Evolutionary conservation across 2,797 vertebrate genomes (phyloP).

Genomic region (Odontamblyopus rebecca): DNA sequence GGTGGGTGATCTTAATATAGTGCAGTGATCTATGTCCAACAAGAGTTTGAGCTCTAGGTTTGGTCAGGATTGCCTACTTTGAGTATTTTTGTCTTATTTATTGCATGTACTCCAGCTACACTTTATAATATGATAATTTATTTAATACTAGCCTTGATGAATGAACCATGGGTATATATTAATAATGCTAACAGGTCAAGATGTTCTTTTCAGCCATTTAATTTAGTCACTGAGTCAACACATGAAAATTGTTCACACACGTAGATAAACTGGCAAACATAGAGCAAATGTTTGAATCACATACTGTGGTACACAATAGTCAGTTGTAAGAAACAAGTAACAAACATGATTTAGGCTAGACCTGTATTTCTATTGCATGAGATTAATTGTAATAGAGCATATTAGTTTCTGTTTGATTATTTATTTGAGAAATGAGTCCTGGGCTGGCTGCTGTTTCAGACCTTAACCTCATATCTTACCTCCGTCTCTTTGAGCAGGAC

Average conservation of each 20-base stretch:
- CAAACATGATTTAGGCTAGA: not conserved
- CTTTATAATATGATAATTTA: no score
- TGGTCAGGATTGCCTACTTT: not conserved
- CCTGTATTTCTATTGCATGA: not conserved
- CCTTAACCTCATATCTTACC: conserved; percentile 33
- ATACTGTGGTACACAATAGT: not conserved
- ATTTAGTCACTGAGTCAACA: no score
- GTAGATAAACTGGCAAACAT: not conserved
- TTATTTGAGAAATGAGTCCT: conserved; percentile 15
- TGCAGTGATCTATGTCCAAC: not conserved
- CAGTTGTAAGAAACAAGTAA: not conserved
- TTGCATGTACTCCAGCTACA: not conserved
- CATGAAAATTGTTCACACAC: not conserved
- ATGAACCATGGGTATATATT: no score
- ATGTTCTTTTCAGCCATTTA: no score
- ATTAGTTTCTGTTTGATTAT: not conserved
- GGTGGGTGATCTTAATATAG: not conserved
- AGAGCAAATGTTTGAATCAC: no score
- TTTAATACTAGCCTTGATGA: no score
- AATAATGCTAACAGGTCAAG: not conserved
- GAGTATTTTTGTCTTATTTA: no score
- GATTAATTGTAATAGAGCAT: not conserved
- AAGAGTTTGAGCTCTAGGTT: not conserved
- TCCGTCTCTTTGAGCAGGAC: conserved; percentile 27
- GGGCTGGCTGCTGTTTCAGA: conserved; percentile 14